Percentiles rank a stretch among this genome's conserved stretches.
Evolutionary conservation across 2,888 invertebrate species (phyloP).

Genomic region (Metacarcinus magister): DNA sequence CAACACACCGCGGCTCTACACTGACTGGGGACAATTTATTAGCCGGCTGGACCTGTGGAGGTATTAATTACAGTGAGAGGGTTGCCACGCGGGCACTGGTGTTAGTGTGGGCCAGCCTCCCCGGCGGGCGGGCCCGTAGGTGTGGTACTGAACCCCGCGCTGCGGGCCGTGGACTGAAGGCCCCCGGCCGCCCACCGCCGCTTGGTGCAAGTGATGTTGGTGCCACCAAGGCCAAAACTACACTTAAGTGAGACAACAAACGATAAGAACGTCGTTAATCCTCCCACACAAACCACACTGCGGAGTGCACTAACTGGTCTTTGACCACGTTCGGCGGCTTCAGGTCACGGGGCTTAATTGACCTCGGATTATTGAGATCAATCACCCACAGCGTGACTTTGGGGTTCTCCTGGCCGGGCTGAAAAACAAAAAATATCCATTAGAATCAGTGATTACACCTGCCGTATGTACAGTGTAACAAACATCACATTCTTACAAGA

Average conservation of each 20-base stretch:
- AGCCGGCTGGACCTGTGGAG: neutral
- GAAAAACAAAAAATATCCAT: constrained; percentile 34
- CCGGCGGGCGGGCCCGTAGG: constrained; percentile 27
- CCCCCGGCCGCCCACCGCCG: constrained; percentile 61
- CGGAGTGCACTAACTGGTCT: constrained; percentile 82
- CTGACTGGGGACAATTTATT: constrained; percentile 34
- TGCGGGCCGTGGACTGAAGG: constrained; percentile 69
- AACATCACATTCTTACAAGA: neutral
- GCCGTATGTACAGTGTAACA: neutral
- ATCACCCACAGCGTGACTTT: constrained; percentile 81
- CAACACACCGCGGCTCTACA: neutral
- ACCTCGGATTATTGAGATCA: constrained; percentile 72
- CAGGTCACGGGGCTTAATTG: constrained; percentile 72
- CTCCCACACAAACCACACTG: constrained; percentile 82
- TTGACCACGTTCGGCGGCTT: constrained; percentile 82
- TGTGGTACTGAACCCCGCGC: constrained; percentile 31
- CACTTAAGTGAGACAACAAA: constrained; percentile 81
- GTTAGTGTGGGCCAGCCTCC: constrained; percentile 33
- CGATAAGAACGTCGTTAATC: constrained; percentile 81
- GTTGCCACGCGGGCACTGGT: neutral
- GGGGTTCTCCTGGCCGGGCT: constrained; percentile 81
- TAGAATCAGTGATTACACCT: neutral
- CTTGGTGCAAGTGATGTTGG: constrained; percentile 70
- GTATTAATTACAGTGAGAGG: neutral
- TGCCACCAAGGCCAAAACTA: constrained; percentile 80